Base-by-base conservation (phyloP, 2,797 vertebrate species). In the Anniella stebbinsi region DNA sequence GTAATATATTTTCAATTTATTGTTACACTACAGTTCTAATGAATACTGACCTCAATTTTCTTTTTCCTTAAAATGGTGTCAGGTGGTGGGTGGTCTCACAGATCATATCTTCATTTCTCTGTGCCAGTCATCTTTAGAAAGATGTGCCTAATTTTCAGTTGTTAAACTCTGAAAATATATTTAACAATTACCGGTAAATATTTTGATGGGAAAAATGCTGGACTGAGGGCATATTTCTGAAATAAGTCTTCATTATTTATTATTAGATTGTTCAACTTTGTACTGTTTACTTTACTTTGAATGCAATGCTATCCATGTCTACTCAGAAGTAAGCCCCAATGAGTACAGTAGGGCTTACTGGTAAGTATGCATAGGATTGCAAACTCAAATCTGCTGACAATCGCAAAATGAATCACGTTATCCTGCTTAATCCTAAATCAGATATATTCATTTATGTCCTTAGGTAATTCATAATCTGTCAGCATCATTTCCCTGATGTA, bases 11-110 rank as follows among this genome's bases (percentile, higher is more conserved):
- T 93, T 66, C 5, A 1, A 30, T 60, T 45, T 80, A 88, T 38
- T 89, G 0, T n/a, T 90, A 90, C 90, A 75, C 23, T 45, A 0
- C 2, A 17, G 15, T 93, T 92, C 69, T 91, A 91, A 94, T 91
- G 82, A 93, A 87, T 21, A 89, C 41, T 87, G 90, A 33, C 1
- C 0, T 84, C 28, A 84, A 1, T 63, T n/a, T 77, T 45, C 25
- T 80, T 91, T 82, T 76, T 38, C 15, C 51, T 77, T 83, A 90
- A 87, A 86, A 63, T 77, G 92, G 30, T 77, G 57, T 84, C 3
- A 30, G 45, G 1, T 6, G 28, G 13, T 66, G 66, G 4, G 21
- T 30, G 87, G 73, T 2, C 17, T 76, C 88, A 87, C 38, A 36
- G 17, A 11, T 23, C 57, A 57, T 87, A 17, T 4, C 23, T 92